These are phyloP conservation scores for Volucella inanis DNA, from an alignment of 2,888 invertebrate genomes.

Conservation along the genomic window DNA sequence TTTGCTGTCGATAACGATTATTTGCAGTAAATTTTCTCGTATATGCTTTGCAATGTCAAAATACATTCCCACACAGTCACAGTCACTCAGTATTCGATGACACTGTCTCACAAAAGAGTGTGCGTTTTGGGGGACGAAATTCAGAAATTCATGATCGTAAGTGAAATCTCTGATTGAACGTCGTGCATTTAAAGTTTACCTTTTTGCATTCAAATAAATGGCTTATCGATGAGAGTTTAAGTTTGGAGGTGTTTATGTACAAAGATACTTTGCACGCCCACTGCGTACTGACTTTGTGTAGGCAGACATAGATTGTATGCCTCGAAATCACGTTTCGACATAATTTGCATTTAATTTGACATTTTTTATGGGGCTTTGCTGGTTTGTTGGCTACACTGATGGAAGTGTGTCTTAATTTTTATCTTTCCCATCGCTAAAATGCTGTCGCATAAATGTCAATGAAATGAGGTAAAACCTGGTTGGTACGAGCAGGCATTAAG, in stretches of 20 bases:
- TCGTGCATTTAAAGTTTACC: constrained; percentile 14
- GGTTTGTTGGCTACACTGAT: not conserved
- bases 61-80: not conserved
- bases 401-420: constrained; percentile 10
- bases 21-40: constrained; percentile 12
- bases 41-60: constrained; percentile 19
- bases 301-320: constrained; percentile 33
- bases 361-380: constrained; percentile 74
- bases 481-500: not conserved
- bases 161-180: constrained; percentile 60
- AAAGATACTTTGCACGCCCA: constrained; percentile 61
- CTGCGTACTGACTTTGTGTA: constrained; percentile 45
- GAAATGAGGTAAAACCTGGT: constrained; percentile 10
- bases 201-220: constrained; percentile 55
- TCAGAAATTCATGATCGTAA: constrained; percentile 27
- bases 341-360: constrained; percentile 80
- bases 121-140: not conserved
- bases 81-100: constrained; percentile 17
- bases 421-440: constrained; percentile 21
- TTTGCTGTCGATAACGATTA: not conserved
- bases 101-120: not conserved
- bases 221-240: constrained; percentile 55
- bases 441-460: constrained; percentile 50
- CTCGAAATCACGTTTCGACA: constrained; percentile 73
- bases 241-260: not conserved